Evolutionary conservation across 2,113 vertebrate genomes (phyloP).

Genomic region (Triplophysa dalaica): DNA sequence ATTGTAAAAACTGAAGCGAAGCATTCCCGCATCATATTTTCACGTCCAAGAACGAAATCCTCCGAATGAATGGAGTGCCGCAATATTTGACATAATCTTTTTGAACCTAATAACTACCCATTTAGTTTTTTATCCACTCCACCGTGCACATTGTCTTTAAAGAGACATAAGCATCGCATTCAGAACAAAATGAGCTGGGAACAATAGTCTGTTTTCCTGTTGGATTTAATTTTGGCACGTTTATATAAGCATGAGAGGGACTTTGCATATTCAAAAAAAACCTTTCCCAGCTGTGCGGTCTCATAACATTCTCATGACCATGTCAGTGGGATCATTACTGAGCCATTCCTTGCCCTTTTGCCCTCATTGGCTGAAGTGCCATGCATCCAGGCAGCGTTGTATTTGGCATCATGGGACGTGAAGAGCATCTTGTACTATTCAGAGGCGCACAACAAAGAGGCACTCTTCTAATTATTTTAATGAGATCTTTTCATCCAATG

Average conservation of each 20-base stretch:
- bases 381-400: slow-evolving; percentile 67
- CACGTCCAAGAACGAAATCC: slow-evolving; percentile 27
- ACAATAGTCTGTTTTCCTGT: background rate
- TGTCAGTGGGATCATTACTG: slow-evolving; percentile 72
- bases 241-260: slow-evolving; percentile 58
- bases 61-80: slow-evolving; percentile 40
- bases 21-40: slow-evolving; percentile 55
- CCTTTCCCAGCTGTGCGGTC: slow-evolving; percentile 62
- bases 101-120: slow-evolving; percentile 64
- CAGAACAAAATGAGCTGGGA: slow-evolving; percentile 23
- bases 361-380: slow-evolving; percentile 75
- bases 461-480: slow-evolving; percentile 81
- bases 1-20: slow-evolving; percentile 57
- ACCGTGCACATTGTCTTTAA: slow-evolving; percentile 39
- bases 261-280: slow-evolving; percentile 57
- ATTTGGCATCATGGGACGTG: slow-evolving; percentile 69
- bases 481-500: slow-evolving; percentile 80
- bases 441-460: slow-evolving; percentile 78
- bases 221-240: slow-evolving; percentile 44
- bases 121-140: slow-evolving; percentile 49
- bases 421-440: slow-evolving; percentile 74
- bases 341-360: slow-evolving; percentile 75
- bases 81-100: slow-evolving; percentile 38
- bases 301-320: slow-evolving; percentile 72
- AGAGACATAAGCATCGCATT: background rate